These are phyloP conservation scores for Apis laboriosa DNA, from an alignment of 1,140 invertebrate genomes.

Conservation along the genomic window DNA sequence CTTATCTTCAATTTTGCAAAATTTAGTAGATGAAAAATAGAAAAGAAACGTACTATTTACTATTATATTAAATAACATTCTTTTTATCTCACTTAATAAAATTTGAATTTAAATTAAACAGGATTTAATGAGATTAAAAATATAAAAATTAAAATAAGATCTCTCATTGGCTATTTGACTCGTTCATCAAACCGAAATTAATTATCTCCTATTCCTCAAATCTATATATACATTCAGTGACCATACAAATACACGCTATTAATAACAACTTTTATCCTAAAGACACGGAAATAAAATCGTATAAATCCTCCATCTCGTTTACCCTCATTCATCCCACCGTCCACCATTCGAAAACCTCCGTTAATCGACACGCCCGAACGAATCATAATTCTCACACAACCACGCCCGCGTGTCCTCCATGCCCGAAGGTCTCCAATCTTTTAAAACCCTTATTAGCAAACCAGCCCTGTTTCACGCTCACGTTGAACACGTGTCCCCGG, in stretches of 20 bases:
- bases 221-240: too few species aligned
- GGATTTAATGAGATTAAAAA: too few species aligned
- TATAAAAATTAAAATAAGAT: too few species aligned
- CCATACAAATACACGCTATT: too few species aligned
- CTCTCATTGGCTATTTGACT: too few species aligned
- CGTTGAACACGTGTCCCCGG: slow-evolving; percentile 17
- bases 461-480: slow-evolving; percentile 2
- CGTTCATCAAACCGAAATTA: too few species aligned
- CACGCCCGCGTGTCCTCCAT: not conserved
- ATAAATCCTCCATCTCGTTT: not conserved
- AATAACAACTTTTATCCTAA: not conserved
- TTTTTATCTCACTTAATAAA: too few species aligned
- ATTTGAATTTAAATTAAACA: too few species aligned
- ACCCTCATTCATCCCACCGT: not conserved
- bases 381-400: slow-evolving; percentile 6
- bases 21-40: too few species aligned
- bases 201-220: not conserved
- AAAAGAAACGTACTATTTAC: too few species aligned
- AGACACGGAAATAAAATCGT: not conserved
- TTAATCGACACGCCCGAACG: not conserved
- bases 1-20: not conserved
- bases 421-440: not conserved
- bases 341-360: too few species aligned
- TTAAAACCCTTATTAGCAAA: slow-evolving; percentile 27
- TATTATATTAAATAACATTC: too few species aligned